These are phyloP conservation scores for Hydropsyche tenuis DNA, from an alignment of 1,140 invertebrate species.

Conservation along the genomic window DNA sequence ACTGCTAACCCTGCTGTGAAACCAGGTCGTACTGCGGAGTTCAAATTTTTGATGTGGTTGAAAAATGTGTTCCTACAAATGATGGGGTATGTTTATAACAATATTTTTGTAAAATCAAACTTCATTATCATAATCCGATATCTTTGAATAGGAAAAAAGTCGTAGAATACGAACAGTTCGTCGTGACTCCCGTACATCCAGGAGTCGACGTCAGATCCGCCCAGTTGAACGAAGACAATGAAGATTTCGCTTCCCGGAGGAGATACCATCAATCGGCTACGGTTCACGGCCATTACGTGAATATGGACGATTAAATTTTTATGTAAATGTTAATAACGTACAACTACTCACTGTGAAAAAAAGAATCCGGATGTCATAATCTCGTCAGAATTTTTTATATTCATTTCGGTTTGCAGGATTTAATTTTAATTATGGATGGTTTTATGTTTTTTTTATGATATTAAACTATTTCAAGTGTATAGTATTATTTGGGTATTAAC, in stretches of 20 bases:
- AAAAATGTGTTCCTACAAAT: slow-evolving; percentile 75
- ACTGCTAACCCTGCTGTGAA: slow-evolving; percentile 93
- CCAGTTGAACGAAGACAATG: slow-evolving; percentile 92
- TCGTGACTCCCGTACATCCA: slow-evolving; percentile 85
- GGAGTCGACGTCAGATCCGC: slow-evolving; percentile 81
- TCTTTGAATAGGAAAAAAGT: slow-evolving; percentile 68
- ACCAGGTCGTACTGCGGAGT: slow-evolving; percentile 88
- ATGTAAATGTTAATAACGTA: not conserved
- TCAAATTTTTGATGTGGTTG: slow-evolving; percentile 85
- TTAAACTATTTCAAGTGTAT: no score
- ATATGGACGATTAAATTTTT: slow-evolving; percentile 59
- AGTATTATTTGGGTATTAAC: no score
- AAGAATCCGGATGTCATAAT: no score
- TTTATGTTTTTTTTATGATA: no score
- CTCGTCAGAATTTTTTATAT: no score
- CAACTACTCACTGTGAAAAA: no score
- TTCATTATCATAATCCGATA: not conserved
- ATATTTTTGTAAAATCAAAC: not conserved
- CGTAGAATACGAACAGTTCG: slow-evolving; percentile 86
- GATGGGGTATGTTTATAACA: slow-evolving; percentile 71
- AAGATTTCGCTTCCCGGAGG: slow-evolving; percentile 89
- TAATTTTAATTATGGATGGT: no score
- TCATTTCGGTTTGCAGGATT: no score
- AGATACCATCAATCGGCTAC: slow-evolving; percentile 91
- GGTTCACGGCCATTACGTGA: slow-evolving; percentile 77